Evolutionary conservation across 1,140 invertebrate species (phyloP).

Genomic region (Meloidogyne chitwoodi): DNA sequence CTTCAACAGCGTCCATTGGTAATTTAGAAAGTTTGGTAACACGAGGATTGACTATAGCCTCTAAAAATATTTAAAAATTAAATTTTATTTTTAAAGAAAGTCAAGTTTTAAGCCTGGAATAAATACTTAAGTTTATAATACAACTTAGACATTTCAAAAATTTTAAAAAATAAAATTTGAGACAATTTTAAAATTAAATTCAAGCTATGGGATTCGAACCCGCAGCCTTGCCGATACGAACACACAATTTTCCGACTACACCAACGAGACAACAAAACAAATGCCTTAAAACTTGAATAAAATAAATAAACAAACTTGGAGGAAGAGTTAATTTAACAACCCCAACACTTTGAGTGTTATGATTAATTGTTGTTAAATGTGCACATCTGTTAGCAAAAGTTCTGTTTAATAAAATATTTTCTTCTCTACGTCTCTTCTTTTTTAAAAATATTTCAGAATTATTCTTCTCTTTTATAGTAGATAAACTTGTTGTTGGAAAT

Average conservation of each 20-base stretch:
- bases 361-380: conserved; percentile 21
- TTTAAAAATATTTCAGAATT: not conserved
- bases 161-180: too few species aligned
- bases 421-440: not conserved
- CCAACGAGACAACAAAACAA: not conserved
- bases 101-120: not conserved
- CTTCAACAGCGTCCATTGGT: conserved; percentile 38
- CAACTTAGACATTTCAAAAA: too few species aligned
- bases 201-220: too few species aligned
- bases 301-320: conserved; percentile 10
- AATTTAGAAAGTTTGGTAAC: conserved; percentile 25
- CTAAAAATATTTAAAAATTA: not conserved
- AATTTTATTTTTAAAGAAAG: not conserved
- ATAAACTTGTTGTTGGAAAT: not conserved
- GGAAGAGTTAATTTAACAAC: conserved; percentile 21
- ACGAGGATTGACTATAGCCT: conserved; percentile 7
- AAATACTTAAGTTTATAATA: too few species aligned
- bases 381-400: conserved; percentile 6
- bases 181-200: too few species aligned
- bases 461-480: not conserved
- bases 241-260: too few species aligned
- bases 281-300: too few species aligned
- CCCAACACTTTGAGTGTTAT: conserved; percentile 11
- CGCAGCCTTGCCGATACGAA: too few species aligned
- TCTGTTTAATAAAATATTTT: not conserved